phyloP scores from a whole-genome alignment of 2,113 vertebrate species.

The Nyctibius bracteatus region DNA sequence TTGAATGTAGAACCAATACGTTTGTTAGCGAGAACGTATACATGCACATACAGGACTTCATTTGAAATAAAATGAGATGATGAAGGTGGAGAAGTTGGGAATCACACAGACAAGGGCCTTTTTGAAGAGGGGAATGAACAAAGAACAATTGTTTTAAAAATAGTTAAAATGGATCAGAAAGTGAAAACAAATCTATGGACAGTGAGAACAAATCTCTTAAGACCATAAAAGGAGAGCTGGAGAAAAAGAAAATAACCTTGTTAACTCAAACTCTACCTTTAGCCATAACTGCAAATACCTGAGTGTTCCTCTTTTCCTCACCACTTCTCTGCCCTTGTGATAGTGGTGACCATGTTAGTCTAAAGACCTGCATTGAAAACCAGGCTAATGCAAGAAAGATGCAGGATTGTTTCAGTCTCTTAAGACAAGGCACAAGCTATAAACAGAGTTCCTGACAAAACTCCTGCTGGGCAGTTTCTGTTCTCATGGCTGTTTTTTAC shows the following conservation, averaged over 20 bases:
- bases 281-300: not conserved
- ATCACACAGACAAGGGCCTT: not conserved
- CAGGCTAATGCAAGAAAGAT: not conserved
- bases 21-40: not conserved
- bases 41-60: not conserved
- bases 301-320: not conserved
- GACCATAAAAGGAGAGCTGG: not conserved
- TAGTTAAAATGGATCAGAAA: not conserved
- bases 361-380: not conserved
- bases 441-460: not conserved
- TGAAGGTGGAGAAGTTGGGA: not conserved
- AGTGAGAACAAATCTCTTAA: not conserved
- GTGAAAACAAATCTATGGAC: not conserved
- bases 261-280: not conserved
- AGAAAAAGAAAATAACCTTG: not conserved
- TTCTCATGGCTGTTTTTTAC: not conserved
- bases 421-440: not conserved
- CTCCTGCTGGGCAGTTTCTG: not conserved
- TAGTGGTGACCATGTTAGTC: not conserved
- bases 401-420: not conserved
- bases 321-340: not conserved
- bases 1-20: not conserved
- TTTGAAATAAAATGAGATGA: not conserved
- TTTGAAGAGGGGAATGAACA: not conserved
- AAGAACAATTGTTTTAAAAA: not conserved